Evolutionary conservation across 2,797 vertebrate genomes (phyloP).

Genomic region (Rhodeus uyekii): DNA sequence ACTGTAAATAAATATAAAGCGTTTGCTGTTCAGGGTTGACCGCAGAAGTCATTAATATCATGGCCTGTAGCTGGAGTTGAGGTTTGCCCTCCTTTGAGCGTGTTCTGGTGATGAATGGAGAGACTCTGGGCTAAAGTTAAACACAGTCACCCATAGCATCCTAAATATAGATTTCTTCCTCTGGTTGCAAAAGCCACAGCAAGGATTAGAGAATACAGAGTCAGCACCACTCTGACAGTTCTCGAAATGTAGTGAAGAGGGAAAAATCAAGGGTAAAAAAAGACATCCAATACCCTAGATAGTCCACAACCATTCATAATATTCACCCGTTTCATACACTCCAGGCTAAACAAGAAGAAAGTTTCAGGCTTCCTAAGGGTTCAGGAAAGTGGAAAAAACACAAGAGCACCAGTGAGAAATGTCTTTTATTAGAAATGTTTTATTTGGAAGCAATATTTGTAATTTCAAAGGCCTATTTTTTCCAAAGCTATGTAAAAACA

Average conservation of each 20-base stretch:
- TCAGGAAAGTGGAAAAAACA: not conserved
- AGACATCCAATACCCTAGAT: slow-evolving; percentile 11
- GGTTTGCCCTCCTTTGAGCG: slow-evolving; percentile 25
- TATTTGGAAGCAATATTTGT: not conserved
- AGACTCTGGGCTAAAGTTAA: slow-evolving; percentile 47
- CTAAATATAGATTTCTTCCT: slow-evolving; percentile 55
- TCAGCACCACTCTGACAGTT: slow-evolving; percentile 15
- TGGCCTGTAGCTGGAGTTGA: slow-evolving; percentile 15
- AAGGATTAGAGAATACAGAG: slow-evolving; percentile 31
- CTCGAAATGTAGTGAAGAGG: slow-evolving; percentile 1
- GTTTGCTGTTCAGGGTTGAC: slow-evolving; percentile 2
- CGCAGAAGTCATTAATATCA: slow-evolving; percentile 30
- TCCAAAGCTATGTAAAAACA: too few relatives aligned
- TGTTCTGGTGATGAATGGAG: slow-evolving; percentile 46
- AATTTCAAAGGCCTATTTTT: not conserved
- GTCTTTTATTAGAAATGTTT: not conserved
- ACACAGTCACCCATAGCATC: slow-evolving; percentile 50
- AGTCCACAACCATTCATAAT: not conserved
- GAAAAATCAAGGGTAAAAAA: not conserved
- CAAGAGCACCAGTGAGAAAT: not conserved
- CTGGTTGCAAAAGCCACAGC: slow-evolving; percentile 36
- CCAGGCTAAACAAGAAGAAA: slow-evolving; percentile 1
- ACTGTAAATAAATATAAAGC: not conserved
- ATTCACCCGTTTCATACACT: not conserved
- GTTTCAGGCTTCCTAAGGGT: not conserved